A percentile compares a stretch with the other conserved stretches of the same genome.
Conservation (phyloP, 2,113 vertebrate species). For the Coryphaenoides rupestris region DNA sequence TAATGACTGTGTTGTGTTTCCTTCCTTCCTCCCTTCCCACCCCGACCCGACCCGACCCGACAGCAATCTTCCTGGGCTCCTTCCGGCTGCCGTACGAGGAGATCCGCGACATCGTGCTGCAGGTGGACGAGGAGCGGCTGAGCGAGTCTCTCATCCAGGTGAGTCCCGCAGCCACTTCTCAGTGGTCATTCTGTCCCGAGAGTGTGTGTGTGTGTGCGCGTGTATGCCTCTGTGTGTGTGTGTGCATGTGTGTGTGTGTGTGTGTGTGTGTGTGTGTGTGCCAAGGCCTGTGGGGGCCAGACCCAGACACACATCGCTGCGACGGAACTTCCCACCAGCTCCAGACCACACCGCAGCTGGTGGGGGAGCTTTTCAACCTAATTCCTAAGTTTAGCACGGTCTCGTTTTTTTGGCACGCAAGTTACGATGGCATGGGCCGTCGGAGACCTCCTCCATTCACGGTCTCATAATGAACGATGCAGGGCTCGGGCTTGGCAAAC, state of each 20-base stretch:
- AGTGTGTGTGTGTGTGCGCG: slow-evolving; percentile 22
- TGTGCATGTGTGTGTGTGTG: slow-evolving; percentile 3
- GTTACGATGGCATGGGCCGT: slow-evolving; percentile 35
- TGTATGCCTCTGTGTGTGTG: slow-evolving; percentile 6
- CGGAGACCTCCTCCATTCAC: slow-evolving; percentile 51
- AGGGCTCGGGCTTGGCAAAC: slow-evolving; percentile 64
- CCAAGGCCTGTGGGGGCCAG: neutral
- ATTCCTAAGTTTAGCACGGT: slow-evolving; percentile 29
- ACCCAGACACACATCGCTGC: neutral
- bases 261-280: neutral
- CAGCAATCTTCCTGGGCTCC: slow-evolving; percentile 97
- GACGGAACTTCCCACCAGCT: neutral
- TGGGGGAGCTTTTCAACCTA: slow-evolving; percentile 24
- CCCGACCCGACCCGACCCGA: too few species aligned
- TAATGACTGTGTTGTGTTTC: slow-evolving; percentile 68
- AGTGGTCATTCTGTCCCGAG: neutral
- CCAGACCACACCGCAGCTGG: slow-evolving; percentile 1
- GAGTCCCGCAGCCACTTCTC: slow-evolving; percentile 50
- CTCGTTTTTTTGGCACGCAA: slow-evolving; percentile 28
- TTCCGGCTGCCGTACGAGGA: slow-evolving; percentile 97
- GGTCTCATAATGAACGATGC: slow-evolving; percentile 61
- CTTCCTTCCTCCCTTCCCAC: slow-evolving; percentile 55
- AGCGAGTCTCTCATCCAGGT: slow-evolving; percentile 97
- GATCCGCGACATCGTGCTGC: slow-evolving; percentile 89
- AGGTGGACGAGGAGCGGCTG: slow-evolving; percentile 89